Base-by-base conservation (phyloP, 2,888 invertebrate genomes). In the Lasioglossum calceatum region DNA sequence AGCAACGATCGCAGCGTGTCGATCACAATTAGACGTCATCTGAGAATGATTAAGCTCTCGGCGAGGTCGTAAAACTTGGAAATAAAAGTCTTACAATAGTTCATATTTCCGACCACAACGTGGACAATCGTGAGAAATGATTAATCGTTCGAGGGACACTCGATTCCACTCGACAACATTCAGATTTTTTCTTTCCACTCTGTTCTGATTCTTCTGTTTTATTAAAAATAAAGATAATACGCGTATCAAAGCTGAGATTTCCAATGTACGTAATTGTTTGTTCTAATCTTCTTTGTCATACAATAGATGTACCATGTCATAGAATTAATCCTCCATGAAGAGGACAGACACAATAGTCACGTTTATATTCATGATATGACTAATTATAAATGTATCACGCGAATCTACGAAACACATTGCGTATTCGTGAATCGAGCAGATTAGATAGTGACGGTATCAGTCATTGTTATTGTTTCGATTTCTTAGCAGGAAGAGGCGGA, bases 401-500 rank as follows among this genome's bases (percentile, higher is more conserved):
- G 5, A 8, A 50, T 64, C 27, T 64, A 77, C 27, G 54, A 77
- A 77, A 44, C 23, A 10, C 19, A 5, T 14, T 74, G 70, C 16
- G 58, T 67, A 70, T 67, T 70, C 27, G 27, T 47, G n/a, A 73
- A 82, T 47, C 50, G 47, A 27, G n/a, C 2, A n/a, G 84, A 84
- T 84, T 82, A 84, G 73, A 77, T 67, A 70, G 44, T 32, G 10
- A 36, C 23, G 42, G 27, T 77, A 67, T 74, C 78, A 16, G 47
- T 64, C 36, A 2, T 5, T 44, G 27, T n/a, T 58, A 10, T 50
- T 70, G 42, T 76, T 61, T 32, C n/a, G 47, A 54, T 72, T 23
- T 1, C 16, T 7, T 4, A 23, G 2, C 2, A 8, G n/a, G 5
- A 27, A 81, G 54, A 44, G 27, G 32, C 8, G 50, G 44, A 79